phyloP scores from a whole-genome alignment of 2,888 invertebrate species.

The Catocala nupta region DNA sequence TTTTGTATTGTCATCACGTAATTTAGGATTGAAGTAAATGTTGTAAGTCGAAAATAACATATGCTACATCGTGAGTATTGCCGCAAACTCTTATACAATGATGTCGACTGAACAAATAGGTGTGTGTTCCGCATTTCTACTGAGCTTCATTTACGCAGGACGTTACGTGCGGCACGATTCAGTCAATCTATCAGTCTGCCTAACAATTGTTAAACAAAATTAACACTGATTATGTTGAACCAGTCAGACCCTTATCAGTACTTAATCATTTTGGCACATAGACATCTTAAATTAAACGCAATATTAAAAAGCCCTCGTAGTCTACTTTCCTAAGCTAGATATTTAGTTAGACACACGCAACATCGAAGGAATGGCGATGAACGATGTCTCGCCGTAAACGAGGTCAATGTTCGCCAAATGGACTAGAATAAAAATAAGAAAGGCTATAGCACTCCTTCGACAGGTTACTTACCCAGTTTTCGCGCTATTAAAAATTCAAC shows the following conservation, averaged over 20 bases:
- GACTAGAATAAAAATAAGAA: conserved; percentile 81
- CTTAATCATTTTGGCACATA: background rate
- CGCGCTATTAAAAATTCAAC: conserved; percentile 83
- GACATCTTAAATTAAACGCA: conserved; percentile 8
- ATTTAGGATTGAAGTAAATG: conserved; percentile 82
- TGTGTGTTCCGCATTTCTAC: conserved; percentile 87
- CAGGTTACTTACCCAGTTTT: conserved; percentile 82
- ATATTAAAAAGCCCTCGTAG: conserved; percentile 5
- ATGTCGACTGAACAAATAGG: conserved; percentile 85
- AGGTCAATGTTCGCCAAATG: conserved; percentile 77
- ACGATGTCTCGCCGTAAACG: conserved; percentile 57
- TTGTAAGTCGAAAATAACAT: conserved; percentile 85
- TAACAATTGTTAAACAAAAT: conserved; percentile 47
- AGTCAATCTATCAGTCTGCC: conserved; percentile 60
- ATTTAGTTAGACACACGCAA: conserved; percentile 45
- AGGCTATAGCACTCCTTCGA: conserved; percentile 77
- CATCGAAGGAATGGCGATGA: conserved; percentile 47
- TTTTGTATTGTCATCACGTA: conserved; percentile 82
- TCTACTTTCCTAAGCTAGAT: conserved; percentile 33
- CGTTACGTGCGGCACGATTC: conserved; percentile 71
- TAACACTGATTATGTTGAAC: conserved; percentile 23
- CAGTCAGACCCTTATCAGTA: background rate
- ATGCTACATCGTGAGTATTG: conserved; percentile 79
- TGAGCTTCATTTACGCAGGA: conserved; percentile 82
- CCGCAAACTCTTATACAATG: conserved; percentile 86